A percentile compares a stretch with the other conserved stretches of the same genome.
Evolutionary conservation across 2,113 vertebrate species (phyloP).

Genomic region (Xenus cinereus): DNA sequence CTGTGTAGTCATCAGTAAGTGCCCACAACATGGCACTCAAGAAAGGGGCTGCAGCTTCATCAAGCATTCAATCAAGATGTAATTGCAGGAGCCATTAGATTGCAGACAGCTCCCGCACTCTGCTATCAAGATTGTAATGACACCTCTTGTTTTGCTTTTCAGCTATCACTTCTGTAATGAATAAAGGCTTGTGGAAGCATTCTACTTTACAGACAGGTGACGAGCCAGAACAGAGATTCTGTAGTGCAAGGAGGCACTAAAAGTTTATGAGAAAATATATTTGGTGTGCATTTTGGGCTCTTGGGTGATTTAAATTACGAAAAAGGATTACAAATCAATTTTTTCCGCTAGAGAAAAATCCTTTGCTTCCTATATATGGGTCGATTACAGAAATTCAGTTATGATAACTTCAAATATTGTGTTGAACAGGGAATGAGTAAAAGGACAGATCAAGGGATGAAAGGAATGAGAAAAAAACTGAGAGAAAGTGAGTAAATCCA

Average conservation of each 20-base stretch:
- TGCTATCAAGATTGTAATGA: background rate
- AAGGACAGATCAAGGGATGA: background rate
- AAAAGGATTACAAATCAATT: background rate
- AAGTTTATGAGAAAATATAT: background rate
- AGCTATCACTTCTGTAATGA: background rate
- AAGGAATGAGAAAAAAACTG: background rate
- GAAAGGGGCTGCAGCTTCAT: background rate
- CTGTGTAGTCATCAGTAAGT: background rate
- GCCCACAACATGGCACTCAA: background rate
- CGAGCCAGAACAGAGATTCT: background rate
- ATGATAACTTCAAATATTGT: background rate
- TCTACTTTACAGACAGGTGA: background rate
- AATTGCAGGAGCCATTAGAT: background rate
- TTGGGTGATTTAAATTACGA: background rate
- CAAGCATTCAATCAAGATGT: background rate
- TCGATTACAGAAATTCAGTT: background rate
- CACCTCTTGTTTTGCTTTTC: constrained; percentile 23
- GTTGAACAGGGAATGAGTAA: background rate
- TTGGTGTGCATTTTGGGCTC: background rate
- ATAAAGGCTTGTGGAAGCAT: background rate
- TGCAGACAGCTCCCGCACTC: background rate
- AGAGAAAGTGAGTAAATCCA: background rate
- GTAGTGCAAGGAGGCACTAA: background rate
- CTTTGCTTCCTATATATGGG: background rate
- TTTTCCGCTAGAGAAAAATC: background rate